These are phyloP conservation scores for Cirrhinus molitorella DNA, from an alignment of 2,797 vertebrate species.

Conservation along the genomic window DNA sequence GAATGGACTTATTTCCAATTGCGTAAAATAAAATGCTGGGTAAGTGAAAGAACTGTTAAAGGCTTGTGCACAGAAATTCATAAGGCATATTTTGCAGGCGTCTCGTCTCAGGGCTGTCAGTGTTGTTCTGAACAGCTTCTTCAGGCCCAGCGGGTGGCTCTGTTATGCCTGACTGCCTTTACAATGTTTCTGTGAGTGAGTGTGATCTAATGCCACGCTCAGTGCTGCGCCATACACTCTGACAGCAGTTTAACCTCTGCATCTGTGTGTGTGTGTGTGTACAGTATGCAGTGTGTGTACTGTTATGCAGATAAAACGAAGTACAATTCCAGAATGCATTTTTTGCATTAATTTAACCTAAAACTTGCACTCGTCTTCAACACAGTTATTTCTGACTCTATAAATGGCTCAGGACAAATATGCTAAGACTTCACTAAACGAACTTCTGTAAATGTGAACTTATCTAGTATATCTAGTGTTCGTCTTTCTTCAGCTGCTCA, in stretches of 20 bases:
- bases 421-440: not conserved
- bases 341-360: too few species aligned
- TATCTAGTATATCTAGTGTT: not conserved
- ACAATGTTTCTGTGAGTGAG: conserved; percentile 58
- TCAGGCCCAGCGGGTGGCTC: conserved; percentile 47
- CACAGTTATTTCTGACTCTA: not conserved
- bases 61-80: not conserved
- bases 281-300: too few species aligned
- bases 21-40: not conserved
- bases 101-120: conserved; percentile 12
- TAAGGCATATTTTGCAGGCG: not conserved
- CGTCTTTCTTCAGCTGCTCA: not conserved
- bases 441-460: not conserved
- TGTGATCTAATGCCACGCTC: conserved; percentile 59
- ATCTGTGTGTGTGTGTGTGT: conserved; percentile 7
- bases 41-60: not conserved
- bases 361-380: not conserved
- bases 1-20: not conserved
- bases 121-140: conserved; percentile 56
- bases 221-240: conserved; percentile 64
- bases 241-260: conserved; percentile 72
- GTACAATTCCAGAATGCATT: not conserved
- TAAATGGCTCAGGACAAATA: not conserved
- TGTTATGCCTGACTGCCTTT: conserved; percentile 63
- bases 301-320: not conserved